Evolutionary conservation across 2,888 invertebrate species (phyloP).

Genomic region (Heliconius ethilla): DNA sequence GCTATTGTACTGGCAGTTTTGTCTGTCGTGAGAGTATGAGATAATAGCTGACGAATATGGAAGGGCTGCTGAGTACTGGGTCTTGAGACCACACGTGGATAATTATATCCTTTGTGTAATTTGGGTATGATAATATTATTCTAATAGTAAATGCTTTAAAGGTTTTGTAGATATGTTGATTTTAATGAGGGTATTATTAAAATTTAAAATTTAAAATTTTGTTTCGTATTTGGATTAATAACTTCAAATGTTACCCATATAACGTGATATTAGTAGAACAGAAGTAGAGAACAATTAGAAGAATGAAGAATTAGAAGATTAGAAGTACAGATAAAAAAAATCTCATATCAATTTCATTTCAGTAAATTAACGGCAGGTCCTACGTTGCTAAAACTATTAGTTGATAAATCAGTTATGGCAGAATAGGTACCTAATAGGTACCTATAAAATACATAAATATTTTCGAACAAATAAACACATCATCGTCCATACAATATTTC

Average conservation of each 20-base stretch:
- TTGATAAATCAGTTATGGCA: background rate
- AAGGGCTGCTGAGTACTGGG: constrained; percentile 60
- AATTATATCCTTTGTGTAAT: constrained; percentile 28
- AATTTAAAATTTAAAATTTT: background rate
- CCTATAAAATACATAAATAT: background rate
- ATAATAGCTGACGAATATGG: constrained; percentile 67
- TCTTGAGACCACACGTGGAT: constrained; percentile 66
- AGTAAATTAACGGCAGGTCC: too few relatives aligned
- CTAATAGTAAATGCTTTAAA: background rate
- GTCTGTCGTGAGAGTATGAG: constrained; percentile 76
- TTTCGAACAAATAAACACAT: background rate
- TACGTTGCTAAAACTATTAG: background rate
- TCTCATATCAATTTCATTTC: too few relatives aligned
- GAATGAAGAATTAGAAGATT: too few relatives aligned
- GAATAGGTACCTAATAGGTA: background rate
- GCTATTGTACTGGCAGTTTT: constrained; percentile 68
- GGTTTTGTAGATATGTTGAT: background rate
- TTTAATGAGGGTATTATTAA: background rate
- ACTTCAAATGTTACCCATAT: background rate
- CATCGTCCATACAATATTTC: constrained; percentile 3
- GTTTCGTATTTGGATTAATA: background rate
- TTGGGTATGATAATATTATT: constrained; percentile 3
- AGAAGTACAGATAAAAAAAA: too few relatives aligned
- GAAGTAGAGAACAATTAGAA: background rate
- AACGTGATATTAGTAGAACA: background rate